Evolutionary conservation across 2,797 vertebrate genomes (phyloP).

Genomic region (Caiman crocodilus): DNA sequence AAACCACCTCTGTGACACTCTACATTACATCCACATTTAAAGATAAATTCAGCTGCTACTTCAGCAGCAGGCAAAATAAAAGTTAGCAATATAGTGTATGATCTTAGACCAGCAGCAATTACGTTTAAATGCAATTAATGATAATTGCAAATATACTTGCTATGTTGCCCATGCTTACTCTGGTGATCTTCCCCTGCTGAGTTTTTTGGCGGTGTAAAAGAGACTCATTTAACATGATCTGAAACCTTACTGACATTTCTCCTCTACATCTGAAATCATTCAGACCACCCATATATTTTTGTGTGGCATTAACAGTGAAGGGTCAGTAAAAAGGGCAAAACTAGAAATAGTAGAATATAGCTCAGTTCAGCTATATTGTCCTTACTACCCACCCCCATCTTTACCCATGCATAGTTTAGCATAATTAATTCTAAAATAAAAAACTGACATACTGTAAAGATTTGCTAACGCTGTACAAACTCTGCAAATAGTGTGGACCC

Average conservation of each 20-base stretch:
- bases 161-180: constrained; percentile 6
- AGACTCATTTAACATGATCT: background rate
- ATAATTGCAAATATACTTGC: background rate
- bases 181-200: background rate
- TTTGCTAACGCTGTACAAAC: background rate
- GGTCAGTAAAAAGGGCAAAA: background rate
- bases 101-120: background rate
- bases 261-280: background rate
- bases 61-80: constrained; percentile 27
- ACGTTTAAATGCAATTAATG: background rate
- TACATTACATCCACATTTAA: constrained; percentile 23
- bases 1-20: background rate
- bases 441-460: background rate
- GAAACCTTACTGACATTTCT: constrained; percentile 23
- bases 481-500: background rate
- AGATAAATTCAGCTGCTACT: constrained; percentile 39
- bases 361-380: background rate
- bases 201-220: background rate
- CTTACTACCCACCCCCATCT: background rate
- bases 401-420: background rate
- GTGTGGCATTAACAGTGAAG: constrained; percentile 3
- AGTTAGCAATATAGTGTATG: background rate
- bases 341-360: background rate
- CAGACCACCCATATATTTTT: background rate
- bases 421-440: background rate